Conservation (phyloP, 2,888 invertebrate species). For the Trichacis sp. region DNA sequence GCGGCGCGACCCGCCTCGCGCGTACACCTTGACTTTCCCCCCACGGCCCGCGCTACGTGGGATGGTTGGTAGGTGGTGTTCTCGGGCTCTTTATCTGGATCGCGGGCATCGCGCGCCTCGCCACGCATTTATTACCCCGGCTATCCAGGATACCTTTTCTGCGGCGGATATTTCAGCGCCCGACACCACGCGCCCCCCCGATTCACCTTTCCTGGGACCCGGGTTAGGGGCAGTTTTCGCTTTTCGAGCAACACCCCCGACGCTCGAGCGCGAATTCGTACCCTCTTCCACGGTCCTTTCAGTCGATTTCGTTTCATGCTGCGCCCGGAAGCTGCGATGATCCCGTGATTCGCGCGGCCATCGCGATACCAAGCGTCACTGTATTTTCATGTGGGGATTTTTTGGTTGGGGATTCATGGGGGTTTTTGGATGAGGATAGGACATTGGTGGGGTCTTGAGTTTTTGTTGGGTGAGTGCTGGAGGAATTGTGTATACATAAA, state of each 20-base stretch:
- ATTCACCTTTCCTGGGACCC: constrained; percentile 11
- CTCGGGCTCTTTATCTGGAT: constrained; percentile 45
- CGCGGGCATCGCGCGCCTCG: constrained; percentile 46
- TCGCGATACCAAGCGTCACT: too few relatives aligned
- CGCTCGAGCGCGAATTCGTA: constrained; percentile 7
- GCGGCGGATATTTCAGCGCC: constrained; percentile 39
- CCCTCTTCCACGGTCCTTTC: constrained; percentile 9
- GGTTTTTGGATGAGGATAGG: constrained; percentile 6
- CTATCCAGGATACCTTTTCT: constrained; percentile 42
- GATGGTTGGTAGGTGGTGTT: constrained; percentile 36
- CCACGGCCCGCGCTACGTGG: too few relatives aligned
- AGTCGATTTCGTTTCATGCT: background rate
- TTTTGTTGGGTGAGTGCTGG: too few relatives aligned
- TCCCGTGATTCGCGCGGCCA: constrained; percentile 26
- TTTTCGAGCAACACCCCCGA: background rate
- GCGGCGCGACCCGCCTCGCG: constrained; percentile 34
- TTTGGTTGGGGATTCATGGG: constrained; percentile 12
- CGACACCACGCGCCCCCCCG: constrained; percentile 19
- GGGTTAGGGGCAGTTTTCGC: too few relatives aligned
- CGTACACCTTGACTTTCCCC: background rate
- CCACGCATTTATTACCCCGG: constrained; percentile 46
- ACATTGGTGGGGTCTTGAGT: background rate
- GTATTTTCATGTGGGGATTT: too few relatives aligned
- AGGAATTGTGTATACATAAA: too few relatives aligned
- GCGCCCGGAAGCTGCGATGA: constrained; percentile 43